These are phyloP conservation scores for Emydura subglobosa DNA, from an alignment of 2,113 vertebrate genomes.

Conservation along the genomic window DNA sequence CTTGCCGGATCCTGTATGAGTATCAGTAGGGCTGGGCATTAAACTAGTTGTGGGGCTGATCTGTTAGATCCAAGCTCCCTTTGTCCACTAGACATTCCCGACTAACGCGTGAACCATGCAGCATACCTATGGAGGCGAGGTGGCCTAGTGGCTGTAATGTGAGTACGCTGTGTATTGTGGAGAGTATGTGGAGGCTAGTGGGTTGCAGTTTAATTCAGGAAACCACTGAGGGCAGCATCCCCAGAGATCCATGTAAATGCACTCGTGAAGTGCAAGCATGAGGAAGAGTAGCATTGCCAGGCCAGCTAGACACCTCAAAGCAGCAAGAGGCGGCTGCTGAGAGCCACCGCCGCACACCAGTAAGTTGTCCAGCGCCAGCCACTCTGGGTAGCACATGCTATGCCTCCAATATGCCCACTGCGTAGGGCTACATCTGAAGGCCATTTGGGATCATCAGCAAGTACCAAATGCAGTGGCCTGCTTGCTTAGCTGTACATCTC, in stretches of 20 bases:
- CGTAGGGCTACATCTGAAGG: not conserved
- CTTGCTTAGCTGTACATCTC: not conserved
- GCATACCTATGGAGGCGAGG: not conserved
- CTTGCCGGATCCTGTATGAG: not conserved
- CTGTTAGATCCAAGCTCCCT: not conserved
- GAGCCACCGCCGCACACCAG: not conserved
- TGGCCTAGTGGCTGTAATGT: not conserved
- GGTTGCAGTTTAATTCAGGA: not conserved
- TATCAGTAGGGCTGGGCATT: not conserved
- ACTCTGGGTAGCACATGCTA: fast-evolving
- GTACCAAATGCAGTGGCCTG: not conserved
- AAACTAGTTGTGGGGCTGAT: not conserved
- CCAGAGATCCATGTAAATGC: not conserved
- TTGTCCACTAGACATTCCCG: not conserved
- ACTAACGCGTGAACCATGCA: not conserved
- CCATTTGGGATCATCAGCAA: not conserved
- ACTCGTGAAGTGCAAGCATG: not conserved
- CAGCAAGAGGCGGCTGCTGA: not conserved
- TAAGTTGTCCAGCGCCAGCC: not conserved
- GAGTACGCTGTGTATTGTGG: not conserved
- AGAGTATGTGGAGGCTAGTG: fast-evolving
- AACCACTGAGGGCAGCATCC: not conserved
- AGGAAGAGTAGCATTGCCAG: not conserved
- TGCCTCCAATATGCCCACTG: not conserved
- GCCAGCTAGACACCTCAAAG: fast-evolving